Evolutionary conservation across 2,888 invertebrate species (phyloP).

Genomic region (Onthophagus sagittarius): DNA sequence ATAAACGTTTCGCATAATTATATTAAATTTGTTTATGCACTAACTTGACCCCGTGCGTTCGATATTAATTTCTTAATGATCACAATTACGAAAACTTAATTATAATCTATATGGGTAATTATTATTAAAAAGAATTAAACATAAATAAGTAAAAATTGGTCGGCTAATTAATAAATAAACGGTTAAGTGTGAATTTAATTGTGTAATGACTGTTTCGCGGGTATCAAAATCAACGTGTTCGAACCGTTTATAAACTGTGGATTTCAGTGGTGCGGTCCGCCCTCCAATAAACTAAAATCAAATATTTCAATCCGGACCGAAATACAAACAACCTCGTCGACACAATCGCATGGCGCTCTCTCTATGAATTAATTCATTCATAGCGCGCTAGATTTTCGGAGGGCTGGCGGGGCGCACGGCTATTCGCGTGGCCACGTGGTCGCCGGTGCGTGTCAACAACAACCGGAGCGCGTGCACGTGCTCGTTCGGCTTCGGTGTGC

Average conservation of each 20-base stretch:
- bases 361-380: neutral
- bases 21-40: neutral
- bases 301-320: neutral
- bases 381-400: neutral
- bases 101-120: neutral
- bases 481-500: slow-evolving; percentile 10
- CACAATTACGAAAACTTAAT: neutral
- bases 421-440: slow-evolving; percentile 6
- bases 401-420: neutral
- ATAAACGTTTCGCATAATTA: neutral
- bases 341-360: slow-evolving; percentile 2
- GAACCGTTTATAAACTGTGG: slow-evolving; percentile 1
- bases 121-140: neutral
- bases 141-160: neutral
- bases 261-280: neutral
- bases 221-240: neutral
- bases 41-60: neutral
- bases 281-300: neutral
- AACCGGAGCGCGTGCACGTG: slow-evolving; percentile 25
- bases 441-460: slow-evolving; percentile 28
- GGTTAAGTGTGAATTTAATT: neutral
- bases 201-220: neutral
- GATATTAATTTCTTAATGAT: neutral
- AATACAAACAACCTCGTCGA: neutral
- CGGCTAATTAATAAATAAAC: neutral